phyloP scores from a whole-genome alignment of 1,140 invertebrate genomes.

The Nymphalis io region DNA sequence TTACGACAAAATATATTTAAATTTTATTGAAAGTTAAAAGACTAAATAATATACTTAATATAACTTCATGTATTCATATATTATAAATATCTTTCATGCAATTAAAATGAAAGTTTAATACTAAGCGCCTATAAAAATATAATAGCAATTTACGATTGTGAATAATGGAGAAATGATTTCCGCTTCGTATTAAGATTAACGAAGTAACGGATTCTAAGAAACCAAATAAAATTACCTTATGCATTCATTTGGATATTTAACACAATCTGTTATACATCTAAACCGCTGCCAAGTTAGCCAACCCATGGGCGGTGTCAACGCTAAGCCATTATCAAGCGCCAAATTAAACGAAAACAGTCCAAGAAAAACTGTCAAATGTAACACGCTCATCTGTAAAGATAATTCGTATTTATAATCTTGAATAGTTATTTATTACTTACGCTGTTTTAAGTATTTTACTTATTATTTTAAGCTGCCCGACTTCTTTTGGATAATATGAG shows the following conservation, averaged over 20 bases:
- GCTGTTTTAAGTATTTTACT: too few relatives aligned
- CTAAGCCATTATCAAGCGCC: slow-evolving; percentile 70
- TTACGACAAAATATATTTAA: background rate
- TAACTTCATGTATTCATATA: too few relatives aligned
- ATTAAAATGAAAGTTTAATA: too few relatives aligned
- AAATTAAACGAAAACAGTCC: slow-evolving; percentile 5
- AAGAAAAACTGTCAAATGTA: slow-evolving; percentile 3
- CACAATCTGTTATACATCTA: slow-evolving; percentile 86
- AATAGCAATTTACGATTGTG: background rate
- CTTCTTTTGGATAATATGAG: too few relatives aligned
- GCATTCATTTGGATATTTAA: slow-evolving; percentile 85
- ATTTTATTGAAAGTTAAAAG: background rate
- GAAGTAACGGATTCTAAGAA: background rate
- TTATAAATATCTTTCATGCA: too few relatives aligned
- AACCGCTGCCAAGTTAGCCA: slow-evolving; percentile 90
- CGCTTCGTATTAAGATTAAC: background rate
- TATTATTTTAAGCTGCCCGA: too few relatives aligned
- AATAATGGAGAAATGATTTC: background rate
- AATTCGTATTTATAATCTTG: background rate
- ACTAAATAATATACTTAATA: too few relatives aligned
- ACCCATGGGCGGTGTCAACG: slow-evolving; percentile 85
- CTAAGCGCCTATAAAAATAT: slow-evolving; percentile 8
- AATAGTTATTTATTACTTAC: background rate
- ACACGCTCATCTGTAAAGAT: slow-evolving; percentile 25
- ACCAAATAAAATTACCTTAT: slow-evolving; percentile 78